Base-by-base conservation (phyloP, 2,888 invertebrate genomes). In the Epirrhoe tristata region DNA sequence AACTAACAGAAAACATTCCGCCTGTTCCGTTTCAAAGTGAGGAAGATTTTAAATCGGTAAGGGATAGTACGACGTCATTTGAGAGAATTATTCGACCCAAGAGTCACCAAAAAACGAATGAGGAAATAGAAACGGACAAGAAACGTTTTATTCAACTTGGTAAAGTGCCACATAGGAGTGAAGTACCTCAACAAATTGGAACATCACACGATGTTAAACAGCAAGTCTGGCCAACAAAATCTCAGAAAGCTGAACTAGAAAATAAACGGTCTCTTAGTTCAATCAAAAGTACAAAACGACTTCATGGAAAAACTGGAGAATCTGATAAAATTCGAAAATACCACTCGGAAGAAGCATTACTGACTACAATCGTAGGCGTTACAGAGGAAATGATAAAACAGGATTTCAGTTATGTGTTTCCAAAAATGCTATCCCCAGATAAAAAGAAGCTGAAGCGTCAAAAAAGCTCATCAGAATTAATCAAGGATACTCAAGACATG, bases 381-480 rank as follows among this genome's bases (percentile, higher is more conserved):
- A 64, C 63, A 55, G 61, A 53, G 53, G 53, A 59, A 51, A 5
- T 48, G 36, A 50, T 74, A 4, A 78, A 73, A 65, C 82, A 82
- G 75, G 79, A 77, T 59, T 85, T 86, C 70, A 79, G 69, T 58
- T 89, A 81, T 69, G 73, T 79, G 69, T 90, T 90, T 75, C 83
- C 81, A 17, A 76, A 78, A 70, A 71, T 64, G 8, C 69, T 17
- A 53, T 52, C 43, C 56, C 57, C 65, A 24, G 57, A 69, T 6
- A 64, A n/a, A 51, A 69, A 64, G 14, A 63, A 65, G 36, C 39
- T 52, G 5, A 66, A 66, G 63, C 58, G 60, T 5, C 50, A 61
- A 54, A 74, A 78, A 65, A 85, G 80, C 73, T 90, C 90, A 7
- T 79, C 83, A 12, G 84, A 87, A 71, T 74, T 90, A 51, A 83